These are phyloP conservation scores for Spatula clypeata DNA, from an alignment of 2,797 vertebrate genomes.

Conservation along the genomic window DNA sequence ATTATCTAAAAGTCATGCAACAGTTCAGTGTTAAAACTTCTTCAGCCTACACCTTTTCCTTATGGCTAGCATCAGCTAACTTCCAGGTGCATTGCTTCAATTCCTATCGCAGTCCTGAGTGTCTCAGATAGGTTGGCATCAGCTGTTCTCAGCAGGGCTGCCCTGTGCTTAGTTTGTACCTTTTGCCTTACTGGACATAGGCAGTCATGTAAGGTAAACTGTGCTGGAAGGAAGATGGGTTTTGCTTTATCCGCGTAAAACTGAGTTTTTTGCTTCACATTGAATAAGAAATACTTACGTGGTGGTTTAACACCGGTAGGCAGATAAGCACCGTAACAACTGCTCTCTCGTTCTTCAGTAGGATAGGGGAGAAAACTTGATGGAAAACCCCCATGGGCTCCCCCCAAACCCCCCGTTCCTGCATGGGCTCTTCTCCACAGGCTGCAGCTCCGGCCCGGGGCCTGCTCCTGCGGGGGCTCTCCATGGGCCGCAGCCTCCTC, in stretches of 20 bases:
- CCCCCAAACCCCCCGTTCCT: no score
- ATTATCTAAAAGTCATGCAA: not conserved
- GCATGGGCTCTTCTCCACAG: no score
- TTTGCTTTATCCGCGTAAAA: not conserved
- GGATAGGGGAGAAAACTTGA: no score
- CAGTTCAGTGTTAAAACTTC: not conserved
- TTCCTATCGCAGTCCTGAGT: not conserved
- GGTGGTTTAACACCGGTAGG: no score
- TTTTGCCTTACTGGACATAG: not conserved
- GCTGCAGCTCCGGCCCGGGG: no score
- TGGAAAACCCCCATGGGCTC: no score
- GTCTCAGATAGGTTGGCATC: not conserved
- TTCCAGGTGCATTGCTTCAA: rapidly evolving
- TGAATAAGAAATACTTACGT: not conserved
- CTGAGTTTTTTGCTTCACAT: not conserved
- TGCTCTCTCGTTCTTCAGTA: no score
- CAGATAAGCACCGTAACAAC: no score
- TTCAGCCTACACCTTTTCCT: not conserved
- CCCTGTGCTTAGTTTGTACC: not conserved
- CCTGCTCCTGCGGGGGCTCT: no score
- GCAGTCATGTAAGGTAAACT: rapidly evolving
- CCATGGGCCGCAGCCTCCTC: no score
- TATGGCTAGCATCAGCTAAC: not conserved
- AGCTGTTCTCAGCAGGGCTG: not conserved
- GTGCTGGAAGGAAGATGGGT: rapidly evolving